Evolutionary conservation across 2,113 vertebrate genomes (phyloP).

Genomic region (Vulpes lagopus): DNA sequence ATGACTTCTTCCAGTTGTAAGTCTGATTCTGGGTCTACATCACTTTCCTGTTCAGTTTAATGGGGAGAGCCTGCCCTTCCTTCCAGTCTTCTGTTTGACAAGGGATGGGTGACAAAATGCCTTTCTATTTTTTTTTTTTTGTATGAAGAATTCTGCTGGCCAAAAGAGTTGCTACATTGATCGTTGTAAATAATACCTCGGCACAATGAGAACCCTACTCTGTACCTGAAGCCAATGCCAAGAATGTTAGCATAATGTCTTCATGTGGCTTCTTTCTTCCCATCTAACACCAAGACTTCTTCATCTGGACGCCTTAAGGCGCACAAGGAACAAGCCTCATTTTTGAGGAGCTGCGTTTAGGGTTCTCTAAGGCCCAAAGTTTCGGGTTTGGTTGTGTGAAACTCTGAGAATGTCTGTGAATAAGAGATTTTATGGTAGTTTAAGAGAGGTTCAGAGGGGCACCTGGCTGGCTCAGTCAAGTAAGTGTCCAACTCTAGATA

Average conservation of each 20-base stretch:
- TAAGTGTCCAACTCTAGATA: background rate
- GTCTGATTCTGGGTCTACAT: background rate
- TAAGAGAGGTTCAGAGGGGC: background rate
- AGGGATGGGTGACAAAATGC: background rate
- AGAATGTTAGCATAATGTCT: background rate
- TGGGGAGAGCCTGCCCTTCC: background rate
- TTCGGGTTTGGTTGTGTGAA: background rate
- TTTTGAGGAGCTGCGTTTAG: background rate
- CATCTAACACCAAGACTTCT: background rate
- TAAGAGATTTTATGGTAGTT: background rate
- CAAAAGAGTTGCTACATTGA: background rate
- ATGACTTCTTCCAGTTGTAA: background rate
- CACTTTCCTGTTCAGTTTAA: background rate
- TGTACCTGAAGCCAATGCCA: background rate
- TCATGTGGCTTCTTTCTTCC: conserved; percentile 4
- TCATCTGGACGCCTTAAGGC: background rate
- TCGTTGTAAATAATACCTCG: background rate
- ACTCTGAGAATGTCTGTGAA: conserved; percentile 12
- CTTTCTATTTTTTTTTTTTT: background rate
- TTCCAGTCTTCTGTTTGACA: background rate
- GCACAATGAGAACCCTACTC: background rate
- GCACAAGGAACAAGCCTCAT: background rate
- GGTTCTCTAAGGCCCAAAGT: background rate
- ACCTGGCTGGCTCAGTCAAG: background rate
- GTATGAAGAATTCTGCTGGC: background rate